A percentile compares a stretch with the other conserved stretches of the same genome.
Conservation (phyloP, 2,888 invertebrate genomes). For the Eristalinus sepulchralis region DNA sequence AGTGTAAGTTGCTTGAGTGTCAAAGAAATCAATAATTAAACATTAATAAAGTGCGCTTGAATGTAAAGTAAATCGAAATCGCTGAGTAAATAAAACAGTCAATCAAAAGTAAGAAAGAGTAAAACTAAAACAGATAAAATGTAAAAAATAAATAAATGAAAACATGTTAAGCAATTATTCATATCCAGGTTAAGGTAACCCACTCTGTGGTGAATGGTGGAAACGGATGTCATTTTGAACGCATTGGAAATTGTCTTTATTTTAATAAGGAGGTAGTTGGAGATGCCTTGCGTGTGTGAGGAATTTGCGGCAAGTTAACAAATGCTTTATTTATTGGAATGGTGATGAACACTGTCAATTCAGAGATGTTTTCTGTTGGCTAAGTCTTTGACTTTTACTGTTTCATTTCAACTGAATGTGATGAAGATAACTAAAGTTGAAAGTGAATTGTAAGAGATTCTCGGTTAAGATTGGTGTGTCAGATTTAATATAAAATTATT, state of each 20-base stretch:
- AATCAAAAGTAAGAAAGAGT: constrained; percentile 42
- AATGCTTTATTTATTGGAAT: no score
- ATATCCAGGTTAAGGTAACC: constrained; percentile 40
- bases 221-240: background rate
- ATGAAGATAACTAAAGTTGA: no score
- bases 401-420: no score
- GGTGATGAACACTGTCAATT: no score
- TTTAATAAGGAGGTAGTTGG: background rate
- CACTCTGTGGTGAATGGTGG: constrained; percentile 18
- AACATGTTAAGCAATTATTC: constrained; percentile 25
- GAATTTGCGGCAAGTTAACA: no score
- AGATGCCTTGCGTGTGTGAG: background rate
- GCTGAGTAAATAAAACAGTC: constrained; percentile 53
- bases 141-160: constrained; percentile 20
- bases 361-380: no score
- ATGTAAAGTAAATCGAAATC: constrained; percentile 45
- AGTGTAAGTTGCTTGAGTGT: constrained; percentile 41
- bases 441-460: no score
- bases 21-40: constrained; percentile 33
- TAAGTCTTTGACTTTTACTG: no score
- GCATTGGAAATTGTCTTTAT: background rate
- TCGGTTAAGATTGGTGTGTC: no score
- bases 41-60: constrained; percentile 57
- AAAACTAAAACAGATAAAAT: background rate
- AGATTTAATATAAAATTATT: no score